Evolutionary conservation across 2,888 invertebrate genomes (phyloP).

Genomic region (Lagria hirta): DNA sequence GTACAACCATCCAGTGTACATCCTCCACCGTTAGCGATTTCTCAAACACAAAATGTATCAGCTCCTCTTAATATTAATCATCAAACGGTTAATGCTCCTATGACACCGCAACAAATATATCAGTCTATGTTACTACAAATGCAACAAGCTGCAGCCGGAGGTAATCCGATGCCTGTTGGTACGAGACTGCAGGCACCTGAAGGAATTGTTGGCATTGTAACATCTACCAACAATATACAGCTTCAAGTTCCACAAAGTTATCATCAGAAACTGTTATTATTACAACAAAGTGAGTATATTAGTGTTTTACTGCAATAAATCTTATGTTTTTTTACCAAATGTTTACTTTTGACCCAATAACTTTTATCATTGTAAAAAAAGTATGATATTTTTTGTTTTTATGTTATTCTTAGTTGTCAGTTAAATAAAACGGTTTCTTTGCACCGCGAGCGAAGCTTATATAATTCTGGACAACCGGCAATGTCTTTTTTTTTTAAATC

Average conservation of each 20-base stretch:
- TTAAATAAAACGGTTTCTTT: too few relatives aligned
- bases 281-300: constrained; percentile 45
- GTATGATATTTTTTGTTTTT: too few relatives aligned
- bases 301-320: too few relatives aligned
- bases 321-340: too few relatives aligned
- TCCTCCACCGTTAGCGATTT: constrained; percentile 43
- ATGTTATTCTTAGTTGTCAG: too few relatives aligned
- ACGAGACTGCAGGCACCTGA: constrained; percentile 61
- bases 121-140: constrained; percentile 63
- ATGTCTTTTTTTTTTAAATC: too few relatives aligned
- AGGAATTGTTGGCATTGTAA: constrained; percentile 67
- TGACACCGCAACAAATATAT: constrained; percentile 54
- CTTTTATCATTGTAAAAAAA: too few relatives aligned
- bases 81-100: constrained; percentile 31
- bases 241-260: constrained; percentile 58
- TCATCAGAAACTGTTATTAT: constrained; percentile 45
- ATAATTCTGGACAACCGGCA: too few relatives aligned
- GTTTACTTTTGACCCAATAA: too few relatives aligned
- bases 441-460: too few relatives aligned
- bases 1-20: constrained; percentile 18
- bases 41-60: constrained; percentile 35
- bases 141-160: constrained; percentile 65
- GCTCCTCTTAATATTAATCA: constrained; percentile 16
- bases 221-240: constrained; percentile 63
- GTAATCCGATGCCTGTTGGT: constrained; percentile 59